Base-by-base conservation (phyloP, 2,888 invertebrate species). In the Cheilosia pagana region DNA sequence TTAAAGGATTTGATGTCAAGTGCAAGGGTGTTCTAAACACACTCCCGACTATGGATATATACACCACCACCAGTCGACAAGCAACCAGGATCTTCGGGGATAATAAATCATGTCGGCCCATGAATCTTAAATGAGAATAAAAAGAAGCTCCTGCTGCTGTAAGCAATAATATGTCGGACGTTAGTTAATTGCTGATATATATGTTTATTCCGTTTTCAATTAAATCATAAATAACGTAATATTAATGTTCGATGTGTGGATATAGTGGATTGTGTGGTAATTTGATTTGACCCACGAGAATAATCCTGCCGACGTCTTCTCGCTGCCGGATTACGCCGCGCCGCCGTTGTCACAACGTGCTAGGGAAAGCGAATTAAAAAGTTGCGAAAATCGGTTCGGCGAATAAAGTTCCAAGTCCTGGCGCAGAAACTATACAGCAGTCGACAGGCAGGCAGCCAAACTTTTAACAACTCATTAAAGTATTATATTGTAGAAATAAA, bases 171-270 rank as follows among this genome's bases (percentile, higher is more conserved):
- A 74, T 53, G 74, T 59, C 79, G 79, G 83, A 83, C 83, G 79
- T 83, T 83, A 74, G 79, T 75, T 83, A 83, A 83, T 83, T 83
- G 83, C 70, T 83, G 83, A 83, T 83, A 75, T 83, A 83, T 83
- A 83, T 79, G 79, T 55, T 79, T 57, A 74, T 79, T 83, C 83
- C 79, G 74, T 60, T 83, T 83, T 83, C 83, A 83, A 83, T 83
- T 83, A 83, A 83, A 79, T 70, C 70, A 83, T 83, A 83, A 83
- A 83, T 83, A 83, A 83, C 83, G 12, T 12, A 35, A 83, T 83
- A 83, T 83, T 79, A 83, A 83, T 79, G 79, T 83, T 79, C 79
- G 68, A 83, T 65, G 83, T 62, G 4, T 62, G 14, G 23, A 10
- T 50, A 41, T 60, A 41, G 65, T 74, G 25, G 57, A 39, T 74